Percentiles rank a stretch among this genome's conserved stretches.
phyloP scores from a whole-genome alignment of 2,888 invertebrate genomes.

The Scaptomyza caliginosa region DNA sequence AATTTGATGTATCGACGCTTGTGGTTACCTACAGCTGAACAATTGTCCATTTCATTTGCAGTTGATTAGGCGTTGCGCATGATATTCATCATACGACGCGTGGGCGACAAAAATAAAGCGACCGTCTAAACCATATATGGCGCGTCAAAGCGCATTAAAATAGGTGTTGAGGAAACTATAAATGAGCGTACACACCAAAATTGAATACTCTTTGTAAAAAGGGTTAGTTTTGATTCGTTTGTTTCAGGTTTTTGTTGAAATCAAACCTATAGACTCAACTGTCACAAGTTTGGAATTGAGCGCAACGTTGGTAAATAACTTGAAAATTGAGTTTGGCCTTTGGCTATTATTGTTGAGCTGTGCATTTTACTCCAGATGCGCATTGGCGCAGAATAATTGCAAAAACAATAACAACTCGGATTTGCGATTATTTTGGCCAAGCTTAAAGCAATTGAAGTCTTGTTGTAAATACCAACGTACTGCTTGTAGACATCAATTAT shows the following conservation, averaged over 20 bases:
- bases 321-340: conserved; percentile 63
- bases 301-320: conserved; percentile 62
- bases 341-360: background rate
- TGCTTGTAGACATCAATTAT: conserved; percentile 66
- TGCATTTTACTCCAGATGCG: conserved; percentile 22
- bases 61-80: conserved; percentile 69
- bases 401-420: conserved; percentile 32
- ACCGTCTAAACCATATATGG: conserved; percentile 5
- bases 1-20: conserved; percentile 76
- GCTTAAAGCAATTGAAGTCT: conserved; percentile 58
- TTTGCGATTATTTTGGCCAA: conserved; percentile 59
- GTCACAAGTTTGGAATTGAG: conserved; percentile 12
- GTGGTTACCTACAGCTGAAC: conserved; percentile 63
- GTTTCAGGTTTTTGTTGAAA: too few relatives aligned
- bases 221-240: too few relatives aligned
- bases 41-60: conserved; percentile 79
- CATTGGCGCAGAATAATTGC: conserved; percentile 58
- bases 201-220: background rate
- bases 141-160: conserved; percentile 9
- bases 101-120: conserved; percentile 38
- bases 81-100: conserved; percentile 74
- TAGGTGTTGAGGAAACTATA: conserved; percentile 1
- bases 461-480: conserved; percentile 2
- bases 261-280: conserved; percentile 15
- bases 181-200: background rate